Conservation (phyloP, 2,113 vertebrate genomes). For the Bucco capensis region DNA sequence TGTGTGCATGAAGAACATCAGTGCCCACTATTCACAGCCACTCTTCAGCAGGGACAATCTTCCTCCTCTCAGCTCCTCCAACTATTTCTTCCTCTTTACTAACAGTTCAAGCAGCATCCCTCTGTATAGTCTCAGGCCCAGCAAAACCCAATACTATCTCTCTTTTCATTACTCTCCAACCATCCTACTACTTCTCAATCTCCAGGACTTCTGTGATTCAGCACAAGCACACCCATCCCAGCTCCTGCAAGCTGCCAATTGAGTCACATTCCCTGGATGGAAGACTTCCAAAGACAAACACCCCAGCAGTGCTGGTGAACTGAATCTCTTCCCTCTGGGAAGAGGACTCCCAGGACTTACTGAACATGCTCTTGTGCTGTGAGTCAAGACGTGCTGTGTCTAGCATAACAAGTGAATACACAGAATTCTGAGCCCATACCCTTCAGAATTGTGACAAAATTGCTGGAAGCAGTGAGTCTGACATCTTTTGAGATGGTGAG, state of each 20-base stretch:
- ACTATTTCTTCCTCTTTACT: background rate
- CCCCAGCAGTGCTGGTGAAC: background rate
- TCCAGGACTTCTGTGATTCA: background rate
- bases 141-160: background rate
- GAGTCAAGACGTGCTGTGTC: background rate
- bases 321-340: background rate
- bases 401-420: background rate
- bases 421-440: background rate
- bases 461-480: background rate
- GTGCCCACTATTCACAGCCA: background rate
- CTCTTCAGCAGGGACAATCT: background rate
- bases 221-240: background rate
- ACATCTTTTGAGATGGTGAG: background rate
- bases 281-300: background rate
- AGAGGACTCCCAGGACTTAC: background rate
- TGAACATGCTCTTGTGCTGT: rapidly evolving
- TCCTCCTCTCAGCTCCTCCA: background rate
- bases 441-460: background rate
- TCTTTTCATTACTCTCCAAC: background rate
- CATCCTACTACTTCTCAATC: background rate
- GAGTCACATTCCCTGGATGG: background rate
- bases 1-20: background rate
- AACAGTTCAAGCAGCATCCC: background rate
- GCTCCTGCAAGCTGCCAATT: background rate
- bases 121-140: background rate